These are phyloP conservation scores for Drosophila sturtevanti DNA, from an alignment of 1,140 invertebrate species.

Conservation along the genomic window DNA sequence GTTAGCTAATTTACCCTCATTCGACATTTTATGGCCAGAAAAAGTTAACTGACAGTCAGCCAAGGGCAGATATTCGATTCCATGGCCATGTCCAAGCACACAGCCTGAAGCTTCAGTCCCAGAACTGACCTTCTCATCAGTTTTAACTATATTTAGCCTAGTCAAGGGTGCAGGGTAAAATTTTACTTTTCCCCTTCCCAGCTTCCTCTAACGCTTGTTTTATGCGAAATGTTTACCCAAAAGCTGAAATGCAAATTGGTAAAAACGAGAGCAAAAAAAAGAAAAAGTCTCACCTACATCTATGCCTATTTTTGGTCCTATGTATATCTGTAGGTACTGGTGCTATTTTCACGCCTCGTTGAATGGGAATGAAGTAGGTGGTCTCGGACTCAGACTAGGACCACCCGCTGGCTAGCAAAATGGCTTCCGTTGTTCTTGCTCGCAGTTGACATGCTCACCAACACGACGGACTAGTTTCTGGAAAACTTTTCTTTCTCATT, in stretches of 20 bases:
- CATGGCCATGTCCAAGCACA: slow-evolving; percentile 5
- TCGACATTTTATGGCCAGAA: slow-evolving; percentile 50
- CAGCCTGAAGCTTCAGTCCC: slow-evolving; percentile 9
- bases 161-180: slow-evolving; percentile 20
- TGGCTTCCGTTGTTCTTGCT: slow-evolving; percentile 62
- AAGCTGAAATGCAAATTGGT: slow-evolving; percentile 47
- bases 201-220: slow-evolving; percentile 5
- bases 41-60: slow-evolving; percentile 36
- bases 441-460: slow-evolving; percentile 72
- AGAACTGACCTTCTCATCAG: slow-evolving; percentile 29
- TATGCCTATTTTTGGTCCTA: slow-evolving; percentile 21
- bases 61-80: slow-evolving; percentile 47
- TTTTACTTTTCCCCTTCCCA: neutral
- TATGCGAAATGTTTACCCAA: slow-evolving; percentile 21
- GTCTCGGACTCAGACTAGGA: neutral
- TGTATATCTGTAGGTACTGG: neutral
- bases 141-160: slow-evolving; percentile 33
- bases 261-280: neutral
- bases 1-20: slow-evolving; percentile 67
- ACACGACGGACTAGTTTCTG: slow-evolving; percentile 58
- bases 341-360: slow-evolving; percentile 64
- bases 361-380: slow-evolving; percentile 21
- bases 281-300: slow-evolving; percentile 15
- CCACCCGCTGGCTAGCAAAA: slow-evolving; percentile 62
- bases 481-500: slow-evolving; percentile 69